Conservation (phyloP, 2,888 invertebrate species). For the Encarsia formosa region DNA sequence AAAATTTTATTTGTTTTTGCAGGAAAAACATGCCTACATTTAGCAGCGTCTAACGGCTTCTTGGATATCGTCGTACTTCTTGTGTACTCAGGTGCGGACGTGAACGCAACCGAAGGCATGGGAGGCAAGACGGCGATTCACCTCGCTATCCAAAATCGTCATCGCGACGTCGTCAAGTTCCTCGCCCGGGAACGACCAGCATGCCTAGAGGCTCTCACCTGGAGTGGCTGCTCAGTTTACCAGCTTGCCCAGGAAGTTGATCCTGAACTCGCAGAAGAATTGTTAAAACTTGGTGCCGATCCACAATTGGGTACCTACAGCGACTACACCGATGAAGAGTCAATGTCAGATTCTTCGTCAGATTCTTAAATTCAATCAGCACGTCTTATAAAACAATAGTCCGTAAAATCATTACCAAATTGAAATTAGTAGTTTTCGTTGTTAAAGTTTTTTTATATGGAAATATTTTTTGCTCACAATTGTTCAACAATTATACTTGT, state of each 20-base stretch:
- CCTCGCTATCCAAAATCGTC: slow-evolving; percentile 67
- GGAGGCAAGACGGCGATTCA: slow-evolving; percentile 76
- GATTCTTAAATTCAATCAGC: too few species aligned
- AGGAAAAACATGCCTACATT: slow-evolving; percentile 85
- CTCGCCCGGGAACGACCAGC: slow-evolving; percentile 60
- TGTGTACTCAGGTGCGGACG: slow-evolving; percentile 73
- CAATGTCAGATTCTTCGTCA: too few species aligned
- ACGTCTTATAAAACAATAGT: too few species aligned
- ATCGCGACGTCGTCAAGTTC: slow-evolving; percentile 60
- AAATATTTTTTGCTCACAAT: too few species aligned
- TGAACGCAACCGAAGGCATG: slow-evolving; percentile 76
- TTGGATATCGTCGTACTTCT: slow-evolving; percentile 70
- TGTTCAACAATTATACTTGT: too few species aligned
- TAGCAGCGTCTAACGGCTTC: slow-evolving; percentile 74
- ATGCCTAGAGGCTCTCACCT: slow-evolving; percentile 60
- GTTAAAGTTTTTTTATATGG: too few species aligned
- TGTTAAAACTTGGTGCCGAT: slow-evolving; percentile 46
- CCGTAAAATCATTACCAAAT: too few species aligned
- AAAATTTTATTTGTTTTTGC: slow-evolving; percentile 34
- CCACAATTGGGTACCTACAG: too few species aligned
- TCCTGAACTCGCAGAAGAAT: slow-evolving; percentile 41
- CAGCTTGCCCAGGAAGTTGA: slow-evolving; percentile 55
- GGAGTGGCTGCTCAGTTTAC: slow-evolving; percentile 67
- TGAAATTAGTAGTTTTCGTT: too few species aligned
- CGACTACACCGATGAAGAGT: too few species aligned